Base-by-base conservation (phyloP, 2,888 invertebrate genomes). In the Drosophila emarginata region DNA sequence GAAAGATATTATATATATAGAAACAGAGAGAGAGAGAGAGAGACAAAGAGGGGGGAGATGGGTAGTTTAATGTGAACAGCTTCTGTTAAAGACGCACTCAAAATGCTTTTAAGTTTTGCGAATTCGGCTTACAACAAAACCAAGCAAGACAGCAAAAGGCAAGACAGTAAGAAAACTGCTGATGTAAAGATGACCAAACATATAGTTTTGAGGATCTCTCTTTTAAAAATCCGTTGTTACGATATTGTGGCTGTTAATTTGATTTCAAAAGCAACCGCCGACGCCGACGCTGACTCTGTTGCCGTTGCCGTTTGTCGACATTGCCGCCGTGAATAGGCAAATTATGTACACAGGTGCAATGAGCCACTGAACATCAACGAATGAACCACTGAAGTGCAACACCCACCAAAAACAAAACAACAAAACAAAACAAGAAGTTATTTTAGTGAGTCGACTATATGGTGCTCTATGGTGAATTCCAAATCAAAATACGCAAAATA, bases 171-270 rank as follows among this genome's bases (percentile, higher is more conserved):
- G 45, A 61, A 74, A 83, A 72, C 70, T 79, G 83, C 86, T 78
- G 78, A 85, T 80, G 77, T 72, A 74, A 79, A 82, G 86, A 82
- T 82, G 86, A 85, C 85, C 78, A 66, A 73, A 81, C 78, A 85
- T 72, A 78, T 79, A 77, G 9, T 32, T 73, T 67, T 72, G 73
- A 78, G 67, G 78, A 77, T 83, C 76, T 75, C 18, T 37, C 26
- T 50, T 32, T 45, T 37, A 23, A 39, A 67, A 57, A 53, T 36
- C 39, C 12, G 63, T 26, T 69, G 64, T 64, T 64, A 45, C 45
- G 11, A 45, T 45, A 56, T 72, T 76, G 67, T 63, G 63, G 70
- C 72, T 77, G 77, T 77, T 85, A 85, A 83, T 83, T 86, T 80
- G 80, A 83, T 83, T 79, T 86, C 83, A 86, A 83, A 83, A 72